Evolutionary conservation across 2,113 vertebrate species (phyloP), one percentile per base, ranked within the genome.

Genomic region (Calyptommatus sinebrachiatus): DNA sequence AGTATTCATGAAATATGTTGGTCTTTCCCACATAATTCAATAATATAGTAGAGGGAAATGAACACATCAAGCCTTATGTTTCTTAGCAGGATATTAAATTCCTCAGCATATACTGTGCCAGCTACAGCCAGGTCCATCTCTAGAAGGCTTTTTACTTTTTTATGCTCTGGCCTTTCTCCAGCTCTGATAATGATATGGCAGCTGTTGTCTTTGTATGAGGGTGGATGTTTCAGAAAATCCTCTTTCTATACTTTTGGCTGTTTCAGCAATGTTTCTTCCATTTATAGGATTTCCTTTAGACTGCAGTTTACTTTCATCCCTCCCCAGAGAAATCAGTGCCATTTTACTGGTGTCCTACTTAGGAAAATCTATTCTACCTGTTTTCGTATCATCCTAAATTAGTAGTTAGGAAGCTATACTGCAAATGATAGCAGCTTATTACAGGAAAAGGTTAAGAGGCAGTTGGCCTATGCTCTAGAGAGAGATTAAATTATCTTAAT

Each of bases 251-350:
- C 4, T 62, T 78, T 63, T 24, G 22, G 41, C 29, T 82, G 10
- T 45, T 76, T 82, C 63, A 71, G 21, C 26, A 53, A 26, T 16
- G 61, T 74, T 79, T 45, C 24, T 60, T 10, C 45, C 68, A 77
- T 78, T 71, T 78, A 28, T 45, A 82, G 60, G 60, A 53, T 80
- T 83, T 80, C 75, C 4, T 71, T 63, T 66, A 70, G 26, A 50
- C 26, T 75, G 22, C 8, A 78, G 50, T 8, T 80, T 46, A 24
- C 50, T 74, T 63, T 62, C 71, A 31, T 4, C 0, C 2, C 80
- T 57, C 20, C 1, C 31, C 20, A 71, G 68, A 41, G 62, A 76
- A 78, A 73, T n/a, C 73, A 78, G 29, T 57, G 75, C 16, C 66
- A 73, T 16, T 53, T 8, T 78, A 71, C 2, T 50, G 4, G 20